phyloP scores from a whole-genome alignment of 2,797 vertebrate genomes.

The Ctenochaetus hawaiiensis region DNA sequence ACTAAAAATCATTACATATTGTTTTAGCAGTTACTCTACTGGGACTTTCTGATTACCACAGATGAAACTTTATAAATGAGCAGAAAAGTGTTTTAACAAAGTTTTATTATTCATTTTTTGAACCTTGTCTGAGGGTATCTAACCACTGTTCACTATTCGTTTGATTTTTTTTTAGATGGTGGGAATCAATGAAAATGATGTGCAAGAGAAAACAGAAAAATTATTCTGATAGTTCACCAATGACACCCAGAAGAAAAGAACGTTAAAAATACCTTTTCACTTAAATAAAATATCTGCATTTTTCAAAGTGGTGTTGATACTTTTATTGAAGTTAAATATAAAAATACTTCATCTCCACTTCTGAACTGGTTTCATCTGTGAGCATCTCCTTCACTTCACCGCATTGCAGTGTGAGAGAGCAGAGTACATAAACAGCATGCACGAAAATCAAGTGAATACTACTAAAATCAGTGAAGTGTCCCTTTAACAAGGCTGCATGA shows the following conservation, averaged over 20 bases:
- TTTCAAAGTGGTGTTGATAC: too few species aligned
- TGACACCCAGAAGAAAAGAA: too few species aligned
- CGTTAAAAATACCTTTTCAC: too few species aligned
- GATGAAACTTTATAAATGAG: neutral
- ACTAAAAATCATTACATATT: neutral
- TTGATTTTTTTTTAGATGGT: too few species aligned
- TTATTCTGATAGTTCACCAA: too few species aligned
- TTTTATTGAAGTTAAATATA: too few species aligned
- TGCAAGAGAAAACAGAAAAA: too few species aligned
- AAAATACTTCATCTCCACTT: neutral
- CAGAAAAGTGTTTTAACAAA: neutral
- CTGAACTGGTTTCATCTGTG: neutral
- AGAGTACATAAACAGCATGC: neutral
- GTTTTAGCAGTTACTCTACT: neutral
- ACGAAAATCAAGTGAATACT: neutral
- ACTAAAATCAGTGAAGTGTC: neutral
- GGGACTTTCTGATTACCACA: neutral
- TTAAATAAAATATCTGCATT: too few species aligned
- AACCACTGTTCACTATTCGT: too few species aligned
- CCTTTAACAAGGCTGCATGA: neutral
- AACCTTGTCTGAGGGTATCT: too few species aligned
- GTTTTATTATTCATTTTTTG: too few species aligned
- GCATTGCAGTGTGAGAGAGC: neutral
- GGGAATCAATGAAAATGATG: too few species aligned
- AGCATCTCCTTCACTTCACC: neutral